These are phyloP conservation scores for Acanthurus leucopareius DNA, from an alignment of 2,797 vertebrate genomes.

Conservation along the genomic window DNA sequence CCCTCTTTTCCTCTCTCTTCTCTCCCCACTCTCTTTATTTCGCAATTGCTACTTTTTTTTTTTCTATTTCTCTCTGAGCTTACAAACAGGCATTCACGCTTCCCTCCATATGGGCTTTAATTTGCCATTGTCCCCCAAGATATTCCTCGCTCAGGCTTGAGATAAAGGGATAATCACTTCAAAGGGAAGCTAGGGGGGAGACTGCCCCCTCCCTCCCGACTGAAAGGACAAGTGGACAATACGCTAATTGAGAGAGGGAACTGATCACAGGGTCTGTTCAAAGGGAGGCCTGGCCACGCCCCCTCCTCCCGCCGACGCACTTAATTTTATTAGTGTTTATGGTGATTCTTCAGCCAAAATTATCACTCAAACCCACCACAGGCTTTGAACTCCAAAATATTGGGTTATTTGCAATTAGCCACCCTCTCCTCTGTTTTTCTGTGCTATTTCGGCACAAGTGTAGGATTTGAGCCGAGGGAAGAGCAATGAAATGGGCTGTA, in stretches of 20 bases:
- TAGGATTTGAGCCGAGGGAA: constrained; percentile 59
- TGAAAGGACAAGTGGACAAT: constrained; percentile 93
- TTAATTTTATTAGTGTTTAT: constrained; percentile 93
- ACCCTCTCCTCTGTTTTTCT: constrained; percentile 67
- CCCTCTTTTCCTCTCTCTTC: constrained; percentile 6
- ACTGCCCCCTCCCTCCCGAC: constrained; percentile 85
- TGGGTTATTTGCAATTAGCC: constrained; percentile 83
- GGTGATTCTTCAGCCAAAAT: constrained; percentile 73
- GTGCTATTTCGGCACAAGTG: constrained; percentile 67
- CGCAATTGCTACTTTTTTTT: constrained; percentile 48
- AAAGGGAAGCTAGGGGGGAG: constrained; percentile 94
- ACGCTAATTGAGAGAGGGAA: constrained; percentile 97
- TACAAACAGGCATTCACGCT: constrained; percentile 90
- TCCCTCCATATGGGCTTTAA: constrained; percentile 90
- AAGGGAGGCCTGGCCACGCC: constrained; percentile 84
- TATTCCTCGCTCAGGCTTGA: constrained; percentile 95
- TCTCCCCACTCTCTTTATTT: constrained; percentile 64
- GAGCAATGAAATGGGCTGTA: constrained; percentile 43
- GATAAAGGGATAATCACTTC: constrained; percentile 99
- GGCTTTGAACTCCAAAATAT: constrained; percentile 85
- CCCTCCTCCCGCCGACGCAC: constrained; percentile 89
- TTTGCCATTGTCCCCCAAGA: constrained; percentile 92
- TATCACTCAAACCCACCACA: constrained; percentile 80
- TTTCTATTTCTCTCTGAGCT: constrained; percentile 66
- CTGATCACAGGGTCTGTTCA: constrained; percentile 92